A percentile compares a stretch with the other conserved stretches of the same genome.
phyloP scores from a whole-genome alignment of 1,140 invertebrate genomes.

The Grapholita molesta region DNA sequence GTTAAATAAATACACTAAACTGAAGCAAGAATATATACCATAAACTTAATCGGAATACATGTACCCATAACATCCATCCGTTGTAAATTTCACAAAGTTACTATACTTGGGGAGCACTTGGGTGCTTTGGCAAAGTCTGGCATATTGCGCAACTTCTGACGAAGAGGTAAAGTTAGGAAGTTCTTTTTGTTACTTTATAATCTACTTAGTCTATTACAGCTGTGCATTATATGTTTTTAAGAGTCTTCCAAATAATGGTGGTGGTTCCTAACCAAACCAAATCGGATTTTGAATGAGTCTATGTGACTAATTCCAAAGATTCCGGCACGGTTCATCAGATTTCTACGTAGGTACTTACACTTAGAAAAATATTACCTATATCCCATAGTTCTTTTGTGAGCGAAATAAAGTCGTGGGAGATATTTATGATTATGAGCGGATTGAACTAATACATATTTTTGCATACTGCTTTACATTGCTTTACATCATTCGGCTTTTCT shows the following conservation, averaged over 20 bases:
- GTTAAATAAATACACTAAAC: too few species aligned
- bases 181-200: background rate
- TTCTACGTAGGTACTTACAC: too few species aligned
- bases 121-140: constrained; percentile 8
- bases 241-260: background rate
- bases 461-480: too few species aligned
- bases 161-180: background rate
- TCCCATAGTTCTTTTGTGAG: too few species aligned
- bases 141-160: constrained; percentile 20
- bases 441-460: too few species aligned
- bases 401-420: too few species aligned
- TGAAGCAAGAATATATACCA: background rate
- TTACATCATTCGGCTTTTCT: too few species aligned
- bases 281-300: too few species aligned
- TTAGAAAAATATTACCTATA: too few species aligned
- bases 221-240: background rate
- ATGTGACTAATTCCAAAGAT: too few species aligned
- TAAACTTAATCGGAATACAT: background rate
- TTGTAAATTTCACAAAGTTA: background rate
- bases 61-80: background rate
- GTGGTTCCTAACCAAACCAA: background rate
- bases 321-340: too few species aligned
- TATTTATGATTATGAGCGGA: too few species aligned
- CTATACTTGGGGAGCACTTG: constrained; percentile 1
- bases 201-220: background rate